phyloP scores from a whole-genome alignment of 1,140 invertebrate species.

The Himalopsyche phryganea region DNA sequence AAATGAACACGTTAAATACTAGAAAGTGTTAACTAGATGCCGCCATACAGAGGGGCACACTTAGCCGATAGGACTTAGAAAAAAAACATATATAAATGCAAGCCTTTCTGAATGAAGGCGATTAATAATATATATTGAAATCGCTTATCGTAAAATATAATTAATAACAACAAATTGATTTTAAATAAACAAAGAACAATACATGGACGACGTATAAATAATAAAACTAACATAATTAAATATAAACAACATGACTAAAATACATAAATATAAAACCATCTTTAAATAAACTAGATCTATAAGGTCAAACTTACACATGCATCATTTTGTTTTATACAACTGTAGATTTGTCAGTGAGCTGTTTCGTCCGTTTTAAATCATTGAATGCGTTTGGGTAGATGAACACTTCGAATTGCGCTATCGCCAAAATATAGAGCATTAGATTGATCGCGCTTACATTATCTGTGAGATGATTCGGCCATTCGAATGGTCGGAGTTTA shows the following conservation, averaged over 20 bases:
- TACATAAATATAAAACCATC: too few relatives aligned
- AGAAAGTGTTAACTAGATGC: slow-evolving; percentile 33
- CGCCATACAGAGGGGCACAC: slow-evolving; percentile 23
- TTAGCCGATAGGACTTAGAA: slow-evolving; percentile 32
- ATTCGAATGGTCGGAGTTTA: slow-evolving; percentile 15
- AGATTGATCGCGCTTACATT: slow-evolving; percentile 12
- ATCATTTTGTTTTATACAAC: too few relatives aligned
- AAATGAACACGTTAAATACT: slow-evolving; percentile 26
- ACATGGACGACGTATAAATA: slow-evolving; percentile 25
- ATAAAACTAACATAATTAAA: slow-evolving; percentile 2
- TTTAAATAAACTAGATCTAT: too few relatives aligned
- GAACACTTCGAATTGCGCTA: too few relatives aligned
- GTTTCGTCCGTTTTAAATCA: too few relatives aligned
- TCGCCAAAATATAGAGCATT: too few relatives aligned
- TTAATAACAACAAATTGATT: slow-evolving; percentile 21
- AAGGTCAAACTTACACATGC: too few relatives aligned
- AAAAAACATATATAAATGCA: slow-evolving; percentile 26
- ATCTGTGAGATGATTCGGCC: slow-evolving; percentile 18
- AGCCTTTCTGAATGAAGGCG: slow-evolving; percentile 12
- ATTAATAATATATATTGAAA: slow-evolving; percentile 22
- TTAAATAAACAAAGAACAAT: slow-evolving; percentile 34
- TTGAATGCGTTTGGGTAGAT: too few relatives aligned
- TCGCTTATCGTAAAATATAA: slow-evolving; percentile 26
- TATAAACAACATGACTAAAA: too few relatives aligned
- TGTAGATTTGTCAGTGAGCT: too few relatives aligned